These are phyloP conservation scores for Lepus oiostolus DNA, from an alignment of 2,797 vertebrate species.

Conservation along the genomic window DNA sequence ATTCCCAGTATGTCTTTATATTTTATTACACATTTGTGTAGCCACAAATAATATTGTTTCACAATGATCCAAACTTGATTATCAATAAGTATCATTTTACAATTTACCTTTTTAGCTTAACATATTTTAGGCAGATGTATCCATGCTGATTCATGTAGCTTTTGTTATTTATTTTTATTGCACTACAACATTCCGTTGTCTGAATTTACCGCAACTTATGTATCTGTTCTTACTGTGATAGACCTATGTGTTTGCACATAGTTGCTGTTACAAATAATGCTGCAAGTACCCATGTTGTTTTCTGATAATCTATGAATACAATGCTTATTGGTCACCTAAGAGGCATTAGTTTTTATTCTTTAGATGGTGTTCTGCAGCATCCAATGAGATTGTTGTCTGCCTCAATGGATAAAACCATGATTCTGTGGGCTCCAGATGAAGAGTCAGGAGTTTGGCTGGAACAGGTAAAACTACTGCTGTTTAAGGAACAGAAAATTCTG, in stretches of 20 bases:
- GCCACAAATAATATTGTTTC: constrained; percentile 8
- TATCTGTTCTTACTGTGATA: neutral
- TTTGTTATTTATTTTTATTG: constrained; percentile 24
- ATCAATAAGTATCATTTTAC: neutral
- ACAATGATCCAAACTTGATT: neutral
- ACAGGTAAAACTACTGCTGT: constrained; percentile 89
- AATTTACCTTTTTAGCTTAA: constrained; percentile 27
- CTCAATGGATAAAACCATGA: constrained; percentile 99
- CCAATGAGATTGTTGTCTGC: constrained; percentile 95
- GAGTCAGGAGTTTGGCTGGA: constrained; percentile 97
- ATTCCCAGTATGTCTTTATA: constrained; percentile 13
- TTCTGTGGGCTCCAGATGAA: constrained; percentile 97
- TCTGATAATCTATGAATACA: neutral
- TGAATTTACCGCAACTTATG: constrained; percentile 15
- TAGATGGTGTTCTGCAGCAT: constrained; percentile 93
- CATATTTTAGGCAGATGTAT: neutral
- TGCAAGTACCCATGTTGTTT: neutral
- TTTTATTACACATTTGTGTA: neutral
- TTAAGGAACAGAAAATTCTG: constrained; percentile 70
- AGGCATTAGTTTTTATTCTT: constrained; percentile 85
- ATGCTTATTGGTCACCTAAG: constrained; percentile 43
- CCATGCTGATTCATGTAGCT: neutral
- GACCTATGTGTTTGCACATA: neutral
- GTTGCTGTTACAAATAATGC: neutral
- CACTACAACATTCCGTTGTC: neutral